phyloP scores from a whole-genome alignment of 2,797 vertebrate species.

The Aldrovandia affinis region DNA sequence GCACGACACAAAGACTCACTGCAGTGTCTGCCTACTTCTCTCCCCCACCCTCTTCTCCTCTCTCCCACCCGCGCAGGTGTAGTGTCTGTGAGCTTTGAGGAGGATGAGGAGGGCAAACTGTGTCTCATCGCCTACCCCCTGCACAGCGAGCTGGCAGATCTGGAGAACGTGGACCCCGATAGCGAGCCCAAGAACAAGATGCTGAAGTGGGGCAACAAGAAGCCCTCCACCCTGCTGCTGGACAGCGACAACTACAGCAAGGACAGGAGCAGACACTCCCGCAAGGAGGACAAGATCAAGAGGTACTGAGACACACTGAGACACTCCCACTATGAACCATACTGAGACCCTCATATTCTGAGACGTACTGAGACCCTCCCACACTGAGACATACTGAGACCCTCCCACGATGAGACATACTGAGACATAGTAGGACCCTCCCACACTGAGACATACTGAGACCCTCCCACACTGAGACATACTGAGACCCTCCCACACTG shows the following conservation, averaged over 20 bases:
- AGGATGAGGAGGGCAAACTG: conserved; percentile 93
- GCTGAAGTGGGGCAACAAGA: conserved; percentile 92
- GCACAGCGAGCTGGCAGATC: conserved; percentile 85
- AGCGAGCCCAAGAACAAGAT: conserved; percentile 96
- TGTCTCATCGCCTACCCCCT: conserved; percentile 96
- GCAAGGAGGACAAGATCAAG: conserved; percentile 94
- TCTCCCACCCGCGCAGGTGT: conserved; percentile 79
- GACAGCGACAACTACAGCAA: conserved; percentile 93
- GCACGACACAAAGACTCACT: conserved; percentile 11
- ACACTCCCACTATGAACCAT: not conserved
- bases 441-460: not conserved
- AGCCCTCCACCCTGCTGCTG: conserved; percentile 79
- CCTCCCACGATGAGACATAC: not conserved
- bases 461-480: not conserved
- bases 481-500: not conserved
- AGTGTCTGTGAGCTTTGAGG: conserved; percentile 95
- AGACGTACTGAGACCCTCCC: not conserved
- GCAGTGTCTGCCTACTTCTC: conserved; percentile 18
- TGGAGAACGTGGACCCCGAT: conserved; percentile 91
- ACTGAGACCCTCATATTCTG: not conserved
- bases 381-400: not conserved
- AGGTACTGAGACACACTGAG: conserved; percentile 71
- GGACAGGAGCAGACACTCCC: conserved; percentile 85
- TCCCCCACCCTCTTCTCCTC: not conserved
- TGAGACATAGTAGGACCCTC: not conserved